Conservation (phyloP, 1,140 invertebrate species). For the Bacillus rossius region DNA sequence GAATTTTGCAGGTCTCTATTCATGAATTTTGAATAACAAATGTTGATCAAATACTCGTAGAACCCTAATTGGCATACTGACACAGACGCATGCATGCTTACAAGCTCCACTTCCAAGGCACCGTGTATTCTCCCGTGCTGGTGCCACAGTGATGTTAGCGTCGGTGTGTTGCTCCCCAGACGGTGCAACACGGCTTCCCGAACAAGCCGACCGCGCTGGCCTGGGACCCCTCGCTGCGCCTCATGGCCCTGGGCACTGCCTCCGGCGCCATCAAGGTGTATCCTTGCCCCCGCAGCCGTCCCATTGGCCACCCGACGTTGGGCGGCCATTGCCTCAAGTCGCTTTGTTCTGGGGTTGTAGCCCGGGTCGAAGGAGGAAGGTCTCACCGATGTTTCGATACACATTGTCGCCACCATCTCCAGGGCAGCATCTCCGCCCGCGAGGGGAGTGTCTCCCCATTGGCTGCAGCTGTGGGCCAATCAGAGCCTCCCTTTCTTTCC, state of each 20-base stretch:
- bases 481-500: too few relatives aligned
- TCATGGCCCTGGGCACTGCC: conserved; percentile 88
- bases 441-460: too few relatives aligned
- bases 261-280: conserved; percentile 87
- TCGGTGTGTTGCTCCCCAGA: conserved; percentile 49
- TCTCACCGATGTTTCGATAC: too few relatives aligned
- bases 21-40: not conserved
- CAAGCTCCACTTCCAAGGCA: not conserved
- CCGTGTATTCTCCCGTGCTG: not conserved
- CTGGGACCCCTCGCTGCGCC: conserved; percentile 80
- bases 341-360: too few relatives aligned
- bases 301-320: too few relatives aligned
- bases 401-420: too few relatives aligned
- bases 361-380: too few relatives aligned
- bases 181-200: conserved; percentile 93
- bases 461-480: too few relatives aligned
- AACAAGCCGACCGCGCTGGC: conserved; percentile 89
- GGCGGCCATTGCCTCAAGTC: too few relatives aligned
- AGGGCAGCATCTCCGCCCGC: too few relatives aligned
- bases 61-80: not conserved
- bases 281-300: conserved; percentile 38
- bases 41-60: not conserved
- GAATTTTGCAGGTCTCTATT: too few relatives aligned
- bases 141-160: not conserved
- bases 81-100: not conserved